These are phyloP conservation scores for Gymnocheta viridis DNA, from an alignment of 2,888 invertebrate species.

Conservation along the genomic window DNA sequence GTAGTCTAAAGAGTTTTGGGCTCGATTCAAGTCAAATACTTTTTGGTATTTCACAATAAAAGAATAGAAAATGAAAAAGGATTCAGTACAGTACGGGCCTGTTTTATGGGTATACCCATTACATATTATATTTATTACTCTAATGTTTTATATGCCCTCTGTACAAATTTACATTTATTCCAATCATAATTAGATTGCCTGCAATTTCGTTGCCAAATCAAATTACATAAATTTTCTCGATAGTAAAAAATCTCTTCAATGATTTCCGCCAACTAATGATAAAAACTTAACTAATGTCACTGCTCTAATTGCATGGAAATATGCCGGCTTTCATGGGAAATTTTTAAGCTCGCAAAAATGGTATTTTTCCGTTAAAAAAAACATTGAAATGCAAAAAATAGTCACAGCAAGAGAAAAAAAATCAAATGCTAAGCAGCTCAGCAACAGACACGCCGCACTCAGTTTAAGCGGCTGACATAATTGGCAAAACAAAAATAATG, in stretches of 20 bases:
- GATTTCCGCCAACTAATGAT: conserved; percentile 45
- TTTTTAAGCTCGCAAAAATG: conserved; percentile 46
- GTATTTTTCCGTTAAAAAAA: conserved; percentile 32
- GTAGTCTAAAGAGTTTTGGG: too few species aligned
- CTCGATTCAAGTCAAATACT: too few species aligned
- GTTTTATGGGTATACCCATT: too few species aligned
- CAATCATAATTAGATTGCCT: background rate
- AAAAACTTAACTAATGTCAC: conserved; percentile 52
- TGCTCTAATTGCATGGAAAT: background rate
- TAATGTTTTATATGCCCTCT: too few species aligned
- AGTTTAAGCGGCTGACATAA: conserved; percentile 48
- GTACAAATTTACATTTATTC: too few species aligned
- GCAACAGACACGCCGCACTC: background rate
- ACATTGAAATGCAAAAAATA: conserved; percentile 41
- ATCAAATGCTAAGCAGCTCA: conserved; percentile 28
- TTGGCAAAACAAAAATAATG: conserved; percentile 58
- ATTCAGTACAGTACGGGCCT: too few species aligned
- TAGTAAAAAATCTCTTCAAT: background rate
- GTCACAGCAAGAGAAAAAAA: conserved; percentile 18
- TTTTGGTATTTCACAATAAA: too few species aligned
- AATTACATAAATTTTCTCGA: conserved; percentile 2
- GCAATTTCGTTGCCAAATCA: background rate
- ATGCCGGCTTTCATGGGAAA: conserved; percentile 51
- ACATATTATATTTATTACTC: too few species aligned
- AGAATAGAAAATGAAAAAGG: too few species aligned